A percentile compares a stretch with the other conserved stretches of the same genome.
These are phyloP conservation scores for Mormoops blainvillei DNA, from an alignment of 2,113 vertebrate genomes.

Conservation along the genomic window DNA sequence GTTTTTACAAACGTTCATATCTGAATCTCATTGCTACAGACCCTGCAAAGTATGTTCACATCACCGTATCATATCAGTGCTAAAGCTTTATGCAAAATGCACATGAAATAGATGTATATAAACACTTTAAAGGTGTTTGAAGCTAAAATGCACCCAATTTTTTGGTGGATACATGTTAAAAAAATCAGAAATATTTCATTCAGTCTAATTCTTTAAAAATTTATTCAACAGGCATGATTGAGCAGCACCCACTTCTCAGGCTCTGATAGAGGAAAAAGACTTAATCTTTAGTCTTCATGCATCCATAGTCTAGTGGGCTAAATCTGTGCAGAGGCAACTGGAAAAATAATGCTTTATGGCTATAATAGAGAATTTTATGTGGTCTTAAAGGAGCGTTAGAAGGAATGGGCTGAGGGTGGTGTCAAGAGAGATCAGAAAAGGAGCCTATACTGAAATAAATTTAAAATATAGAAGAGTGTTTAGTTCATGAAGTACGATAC, in stretches of 20 bases:
- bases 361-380: background rate
- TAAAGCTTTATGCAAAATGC: background rate
- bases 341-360: background rate
- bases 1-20: conserved; percentile 20
- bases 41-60: conserved; percentile 2
- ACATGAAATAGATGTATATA: background rate
- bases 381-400: background rate
- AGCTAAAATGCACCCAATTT: background rate
- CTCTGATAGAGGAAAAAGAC: background rate
- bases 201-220: background rate
- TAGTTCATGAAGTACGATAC: background rate
- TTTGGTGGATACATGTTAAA: background rate
- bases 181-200: background rate
- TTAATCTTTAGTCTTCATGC: background rate
- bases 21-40: background rate
- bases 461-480: background rate
- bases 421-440: background rate
- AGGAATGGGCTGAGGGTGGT: background rate
- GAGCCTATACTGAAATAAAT: background rate
- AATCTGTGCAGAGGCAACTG: background rate
- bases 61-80: background rate
- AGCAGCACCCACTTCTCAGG: background rate
- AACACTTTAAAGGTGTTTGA: background rate
- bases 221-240: background rate
- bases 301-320: background rate